Evolutionary conservation across 2,797 vertebrate genomes (phyloP).

Genomic region (Chrosomus eos): DNA sequence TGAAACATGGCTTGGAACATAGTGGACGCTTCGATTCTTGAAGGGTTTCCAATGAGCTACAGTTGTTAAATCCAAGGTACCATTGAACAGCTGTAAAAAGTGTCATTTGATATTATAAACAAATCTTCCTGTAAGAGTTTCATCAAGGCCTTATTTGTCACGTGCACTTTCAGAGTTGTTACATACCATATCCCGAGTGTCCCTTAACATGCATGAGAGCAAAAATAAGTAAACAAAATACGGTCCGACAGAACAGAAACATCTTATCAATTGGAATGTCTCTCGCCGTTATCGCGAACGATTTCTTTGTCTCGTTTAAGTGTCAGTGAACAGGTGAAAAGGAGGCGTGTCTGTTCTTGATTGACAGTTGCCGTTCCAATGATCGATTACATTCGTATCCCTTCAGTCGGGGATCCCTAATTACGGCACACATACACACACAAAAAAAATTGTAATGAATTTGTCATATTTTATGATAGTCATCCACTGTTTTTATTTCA

Average conservation of each 20-base stretch:
- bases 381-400: neutral
- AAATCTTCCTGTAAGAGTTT: neutral
- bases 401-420: neutral
- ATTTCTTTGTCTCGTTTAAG: neutral
- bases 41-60: conserved; percentile 19
- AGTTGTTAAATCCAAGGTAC: conserved; percentile 60
- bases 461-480: neutral
- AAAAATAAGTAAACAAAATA: conserved; percentile 18
- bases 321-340: conserved; percentile 12
- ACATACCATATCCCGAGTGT: conserved; percentile 41
- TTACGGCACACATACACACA: too few species aligned
- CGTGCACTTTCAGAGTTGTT: neutral
- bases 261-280: conserved; percentile 11
- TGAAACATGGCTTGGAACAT: conserved; percentile 62
- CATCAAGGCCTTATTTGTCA: neutral
- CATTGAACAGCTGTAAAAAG: conserved; percentile 39
- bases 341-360: conserved; percentile 19
- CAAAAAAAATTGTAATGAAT: neutral
- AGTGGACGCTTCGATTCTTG: conserved; percentile 65
- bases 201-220: neutral
- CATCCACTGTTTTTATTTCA: neutral
- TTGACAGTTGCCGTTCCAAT: neutral
- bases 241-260: neutral
- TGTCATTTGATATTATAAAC: neutral
- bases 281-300: neutral